phyloP scores from a whole-genome alignment of 1,140 invertebrate species.

The Zaprionus ornatus region DNA sequence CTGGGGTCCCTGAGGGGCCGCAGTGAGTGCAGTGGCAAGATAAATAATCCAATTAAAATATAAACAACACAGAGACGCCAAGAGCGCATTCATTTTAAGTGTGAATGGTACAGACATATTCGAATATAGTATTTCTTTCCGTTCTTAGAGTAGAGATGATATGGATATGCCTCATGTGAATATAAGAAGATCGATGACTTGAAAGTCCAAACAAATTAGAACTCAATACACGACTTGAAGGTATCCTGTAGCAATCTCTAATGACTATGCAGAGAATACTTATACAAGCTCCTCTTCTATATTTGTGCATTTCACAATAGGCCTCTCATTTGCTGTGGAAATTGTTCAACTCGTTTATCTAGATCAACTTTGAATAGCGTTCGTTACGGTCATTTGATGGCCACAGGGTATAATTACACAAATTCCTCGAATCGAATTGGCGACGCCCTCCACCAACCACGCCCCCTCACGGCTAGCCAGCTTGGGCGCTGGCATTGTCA shows the following conservation, averaged over 20 bases:
- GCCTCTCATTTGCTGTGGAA: background rate
- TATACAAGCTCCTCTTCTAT: too few relatives aligned
- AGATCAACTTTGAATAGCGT: background rate
- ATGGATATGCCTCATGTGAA: too few relatives aligned
- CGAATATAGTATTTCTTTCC: background rate
- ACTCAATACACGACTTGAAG: background rate
- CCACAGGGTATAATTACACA: conserved; percentile 7
- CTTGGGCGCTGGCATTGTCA: background rate
- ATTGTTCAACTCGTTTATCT: conserved; percentile 1
- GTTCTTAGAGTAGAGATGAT: too few relatives aligned
- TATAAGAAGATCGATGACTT: too few relatives aligned
- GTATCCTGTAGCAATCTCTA: background rate
- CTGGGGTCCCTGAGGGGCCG: background rate
- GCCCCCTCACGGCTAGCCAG: background rate
- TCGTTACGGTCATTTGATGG: background rate
- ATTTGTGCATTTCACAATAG: background rate
- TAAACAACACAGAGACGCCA: conserved; percentile 34
- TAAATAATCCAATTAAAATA: conserved; percentile 55
- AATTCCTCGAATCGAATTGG: conserved; percentile 10
- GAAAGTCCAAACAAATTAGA: background rate
- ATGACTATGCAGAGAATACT: too few relatives aligned
- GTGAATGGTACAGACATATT: conserved; percentile 1
- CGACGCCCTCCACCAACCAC: background rate
- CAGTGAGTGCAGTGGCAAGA: conserved; percentile 24
- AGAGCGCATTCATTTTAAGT: conserved; percentile 35